phyloP scores from a whole-genome alignment of 2,113 vertebrate species.

The Connochaetes taurinus region DNA sequence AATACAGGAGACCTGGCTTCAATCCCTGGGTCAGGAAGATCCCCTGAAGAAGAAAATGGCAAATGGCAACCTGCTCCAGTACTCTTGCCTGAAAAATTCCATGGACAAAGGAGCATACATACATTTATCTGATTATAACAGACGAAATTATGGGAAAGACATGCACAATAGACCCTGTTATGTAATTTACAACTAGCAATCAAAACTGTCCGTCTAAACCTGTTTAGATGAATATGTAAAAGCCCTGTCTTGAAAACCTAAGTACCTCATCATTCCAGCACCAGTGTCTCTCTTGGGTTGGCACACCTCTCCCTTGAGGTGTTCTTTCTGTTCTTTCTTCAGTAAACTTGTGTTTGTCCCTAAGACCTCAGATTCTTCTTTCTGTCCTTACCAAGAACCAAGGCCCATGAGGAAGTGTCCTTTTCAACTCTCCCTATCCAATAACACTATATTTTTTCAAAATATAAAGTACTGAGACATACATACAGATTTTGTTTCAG shows the following conservation, averaged over 20 bases:
- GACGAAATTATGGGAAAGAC: neutral
- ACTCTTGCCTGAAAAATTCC: neutral
- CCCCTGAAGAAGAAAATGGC: neutral
- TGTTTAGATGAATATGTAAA: neutral
- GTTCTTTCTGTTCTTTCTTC: neutral
- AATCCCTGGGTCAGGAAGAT: neutral
- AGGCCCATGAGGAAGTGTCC: neutral
- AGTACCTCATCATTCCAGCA: neutral
- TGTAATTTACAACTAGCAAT: neutral
- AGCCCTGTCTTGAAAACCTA: neutral
- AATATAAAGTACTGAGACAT: neutral
- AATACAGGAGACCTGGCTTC: neutral
- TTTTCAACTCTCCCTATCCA: neutral
- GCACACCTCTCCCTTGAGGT: neutral
- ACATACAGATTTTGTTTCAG: neutral
- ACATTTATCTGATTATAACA: neutral
- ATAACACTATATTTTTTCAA: neutral
- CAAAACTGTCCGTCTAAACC: neutral
- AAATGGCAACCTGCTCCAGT: neutral
- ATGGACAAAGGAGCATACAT: neutral
- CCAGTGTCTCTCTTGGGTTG: neutral
- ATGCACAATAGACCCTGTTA: neutral
- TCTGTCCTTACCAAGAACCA: neutral
- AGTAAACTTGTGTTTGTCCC: neutral
- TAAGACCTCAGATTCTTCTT: neutral